Base-by-base conservation (phyloP, 2,113 vertebrate genomes). In the Xenus cinereus region DNA sequence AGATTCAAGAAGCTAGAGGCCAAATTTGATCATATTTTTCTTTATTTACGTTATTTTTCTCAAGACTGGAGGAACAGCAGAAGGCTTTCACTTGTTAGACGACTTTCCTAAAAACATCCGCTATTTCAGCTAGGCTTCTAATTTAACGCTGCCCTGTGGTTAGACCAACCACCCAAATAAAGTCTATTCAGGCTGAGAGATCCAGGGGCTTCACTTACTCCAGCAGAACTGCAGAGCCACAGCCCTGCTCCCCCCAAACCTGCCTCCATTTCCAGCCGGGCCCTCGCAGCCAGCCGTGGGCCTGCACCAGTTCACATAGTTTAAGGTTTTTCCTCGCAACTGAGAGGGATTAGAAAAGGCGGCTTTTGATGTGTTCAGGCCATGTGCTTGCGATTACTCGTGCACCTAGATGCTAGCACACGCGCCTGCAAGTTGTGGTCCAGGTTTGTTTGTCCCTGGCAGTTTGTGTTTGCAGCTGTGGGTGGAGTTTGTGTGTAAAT, bases 301-400 rank as follows among this genome's bases (percentile, higher is more conserved):
- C 41, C 79, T 69, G 7, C 30, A 50, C 17, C 43, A 75, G 59
- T 64, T 87, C 86, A 63, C 86, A 27, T 90, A 87, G 33, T 92
- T 96, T 76, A 83, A 86, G 53, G 73, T 93, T 95, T 95, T 90
- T 75, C 86, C 89, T 96, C 83, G 89, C 84, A 81, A 92, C 64
- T 1, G 0, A 46, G 46, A 97, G 56, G 76, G 64, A 95, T 94
- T 94, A 92, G 84, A 80, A 89, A 91, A 78, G 3, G 37, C 78
- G 43, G 84, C 72, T 96, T 95, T 95, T 95, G 87, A 95, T 92
- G 89, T 77, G 50, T 69, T 71, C 64, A 10, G 63, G 88, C 83
- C 88, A 92, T 71, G 90, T 89, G 93, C 95, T 92, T 74, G 76
- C 81, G 67, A 95, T 86, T 84, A 94, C 72, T 80, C 81, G 79